phyloP scores from a whole-genome alignment of 2,888 invertebrate species.

The Cheilosia impressa region DNA sequence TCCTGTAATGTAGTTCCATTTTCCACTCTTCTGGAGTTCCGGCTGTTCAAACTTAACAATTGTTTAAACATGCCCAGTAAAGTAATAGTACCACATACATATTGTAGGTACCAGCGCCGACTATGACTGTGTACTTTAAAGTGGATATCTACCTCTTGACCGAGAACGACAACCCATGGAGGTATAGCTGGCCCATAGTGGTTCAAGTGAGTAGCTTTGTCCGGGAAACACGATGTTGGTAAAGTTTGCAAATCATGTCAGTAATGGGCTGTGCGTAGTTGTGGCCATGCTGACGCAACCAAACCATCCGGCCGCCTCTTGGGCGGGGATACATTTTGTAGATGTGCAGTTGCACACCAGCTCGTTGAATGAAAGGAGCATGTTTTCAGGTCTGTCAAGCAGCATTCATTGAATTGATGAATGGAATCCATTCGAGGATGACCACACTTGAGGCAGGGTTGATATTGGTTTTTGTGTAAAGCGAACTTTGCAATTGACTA shows the following conservation, averaged over 20 bases:
- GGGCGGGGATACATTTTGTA: not conserved
- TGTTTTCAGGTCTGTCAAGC: slow-evolving; percentile 57
- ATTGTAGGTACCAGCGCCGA: not conserved
- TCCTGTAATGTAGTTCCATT: slow-evolving; percentile 51
- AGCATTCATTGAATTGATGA: slow-evolving; percentile 52
- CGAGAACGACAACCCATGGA: not conserved
- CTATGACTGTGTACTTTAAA: slow-evolving; percentile 18
- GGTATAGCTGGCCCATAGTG: slow-evolving; percentile 7
- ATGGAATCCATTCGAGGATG: slow-evolving; percentile 38
- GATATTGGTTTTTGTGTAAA: not conserved
- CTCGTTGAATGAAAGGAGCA: slow-evolving; percentile 32
- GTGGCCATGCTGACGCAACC: slow-evolving; percentile 40
- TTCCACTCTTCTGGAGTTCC: slow-evolving; percentile 45
- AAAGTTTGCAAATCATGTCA: slow-evolving; percentile 67
- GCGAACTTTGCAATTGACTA: not conserved
- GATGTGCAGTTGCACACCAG: not conserved
- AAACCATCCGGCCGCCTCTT: not conserved
- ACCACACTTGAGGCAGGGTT: slow-evolving; percentile 12
- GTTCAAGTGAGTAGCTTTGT: slow-evolving; percentile 57
- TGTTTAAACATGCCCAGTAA: slow-evolving; percentile 41
- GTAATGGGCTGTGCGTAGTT: slow-evolving; percentile 57
- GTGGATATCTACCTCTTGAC: not conserved
- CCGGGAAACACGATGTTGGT: slow-evolving; percentile 60
- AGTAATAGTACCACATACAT: slow-evolving; percentile 9
- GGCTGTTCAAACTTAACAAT: slow-evolving; percentile 57